phyloP scores from a whole-genome alignment of 2,797 vertebrate genomes.

The Clarias laeviceps region DNA sequence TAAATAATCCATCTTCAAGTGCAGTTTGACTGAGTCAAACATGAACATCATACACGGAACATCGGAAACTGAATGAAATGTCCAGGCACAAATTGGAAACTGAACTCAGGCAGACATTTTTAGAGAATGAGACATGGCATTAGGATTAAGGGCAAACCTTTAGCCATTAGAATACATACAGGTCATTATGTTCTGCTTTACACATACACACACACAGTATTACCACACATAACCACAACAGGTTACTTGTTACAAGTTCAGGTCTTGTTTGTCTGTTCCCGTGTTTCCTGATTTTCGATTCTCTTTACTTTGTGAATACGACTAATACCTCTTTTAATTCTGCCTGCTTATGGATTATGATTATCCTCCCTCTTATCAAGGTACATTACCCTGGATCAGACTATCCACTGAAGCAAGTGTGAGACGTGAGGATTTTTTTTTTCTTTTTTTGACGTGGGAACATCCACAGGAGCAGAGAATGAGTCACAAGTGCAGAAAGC shows the following conservation, averaged over 20 bases:
- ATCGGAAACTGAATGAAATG: neutral
- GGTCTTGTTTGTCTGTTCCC: neutral
- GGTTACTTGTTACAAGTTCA: neutral
- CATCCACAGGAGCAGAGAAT: neutral
- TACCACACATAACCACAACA: neutral
- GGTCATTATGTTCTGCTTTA: neutral
- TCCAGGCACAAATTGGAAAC: neutral
- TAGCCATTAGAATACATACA: slow-evolving; percentile 20
- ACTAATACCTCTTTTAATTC: neutral
- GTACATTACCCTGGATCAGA: neutral
- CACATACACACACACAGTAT: neutral
- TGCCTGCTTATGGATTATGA: neutral
- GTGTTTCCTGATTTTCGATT: neutral
- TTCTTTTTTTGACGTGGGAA: neutral
- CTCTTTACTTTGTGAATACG: neutral
- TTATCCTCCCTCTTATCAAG: neutral
- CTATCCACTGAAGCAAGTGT: no score
- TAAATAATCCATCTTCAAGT: neutral
- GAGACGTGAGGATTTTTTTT: neutral
- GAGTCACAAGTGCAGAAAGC: slow-evolving; percentile 9
- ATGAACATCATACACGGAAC: neutral
- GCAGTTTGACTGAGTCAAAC: neutral
- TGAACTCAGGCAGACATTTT: neutral
- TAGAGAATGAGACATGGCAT: neutral
- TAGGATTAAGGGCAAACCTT: neutral